phyloP scores from a whole-genome alignment of 2,113 vertebrate genomes.

The Pelmatolapia mariae region DNA sequence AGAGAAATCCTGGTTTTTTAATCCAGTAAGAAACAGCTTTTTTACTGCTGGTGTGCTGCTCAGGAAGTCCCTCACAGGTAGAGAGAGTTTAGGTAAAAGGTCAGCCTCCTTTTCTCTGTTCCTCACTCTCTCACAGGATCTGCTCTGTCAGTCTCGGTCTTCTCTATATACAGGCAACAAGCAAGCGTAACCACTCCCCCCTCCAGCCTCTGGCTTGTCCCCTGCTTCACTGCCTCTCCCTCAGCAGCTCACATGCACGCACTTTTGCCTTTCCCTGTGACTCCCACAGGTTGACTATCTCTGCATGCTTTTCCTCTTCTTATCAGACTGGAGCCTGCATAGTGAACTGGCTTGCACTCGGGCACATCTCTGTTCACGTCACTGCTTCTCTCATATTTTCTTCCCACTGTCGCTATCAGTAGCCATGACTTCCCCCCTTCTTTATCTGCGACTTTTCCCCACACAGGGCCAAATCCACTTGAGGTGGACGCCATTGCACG shows the following conservation, averaged over 20 bases:
- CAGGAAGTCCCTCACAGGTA: slow-evolving; percentile 32
- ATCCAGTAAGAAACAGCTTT: slow-evolving; percentile 26
- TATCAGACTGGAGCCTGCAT: neutral
- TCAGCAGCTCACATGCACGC: neutral
- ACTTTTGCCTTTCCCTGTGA: neutral
- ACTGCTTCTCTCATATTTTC: neutral
- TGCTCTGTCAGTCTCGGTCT: slow-evolving; percentile 33
- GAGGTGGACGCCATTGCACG: neutral
- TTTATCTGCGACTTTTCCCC: neutral
- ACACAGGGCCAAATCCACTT: neutral
- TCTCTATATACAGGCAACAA: slow-evolving; percentile 61
- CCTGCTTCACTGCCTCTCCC: slow-evolving; percentile 1
- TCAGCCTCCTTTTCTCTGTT: neutral
- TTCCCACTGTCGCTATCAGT: neutral
- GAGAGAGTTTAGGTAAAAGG: slow-evolving; percentile 2
- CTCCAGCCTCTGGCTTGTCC: slow-evolving; percentile 3
- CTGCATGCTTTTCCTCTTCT: neutral
- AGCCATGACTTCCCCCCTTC: neutral
- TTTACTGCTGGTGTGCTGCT: neutral
- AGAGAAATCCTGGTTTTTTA: slow-evolving; percentile 19
- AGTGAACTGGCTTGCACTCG: neutral
- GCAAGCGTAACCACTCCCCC: slow-evolving; percentile 47
- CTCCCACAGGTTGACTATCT: slow-evolving; percentile 6
- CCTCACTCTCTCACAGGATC: slow-evolving; percentile 24
- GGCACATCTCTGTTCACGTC: neutral